Conservation (phyloP, 2,888 invertebrate genomes). For the Tetragnatha montana region DNA sequence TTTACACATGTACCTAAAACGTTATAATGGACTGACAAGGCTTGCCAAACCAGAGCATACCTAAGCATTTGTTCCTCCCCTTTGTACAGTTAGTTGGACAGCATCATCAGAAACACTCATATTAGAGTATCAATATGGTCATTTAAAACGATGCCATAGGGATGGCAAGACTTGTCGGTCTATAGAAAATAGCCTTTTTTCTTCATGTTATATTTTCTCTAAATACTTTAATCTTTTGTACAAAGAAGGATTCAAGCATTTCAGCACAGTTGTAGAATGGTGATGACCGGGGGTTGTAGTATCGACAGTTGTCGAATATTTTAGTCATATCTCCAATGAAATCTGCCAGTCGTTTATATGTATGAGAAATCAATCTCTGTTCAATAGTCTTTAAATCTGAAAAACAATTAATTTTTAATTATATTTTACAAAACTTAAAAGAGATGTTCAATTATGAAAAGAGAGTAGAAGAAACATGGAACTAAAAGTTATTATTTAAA, state of each 20-base stretch:
- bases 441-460: not conserved
- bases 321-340: slow-evolving; percentile 98
- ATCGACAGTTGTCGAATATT: slow-evolving; percentile 99
- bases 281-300: slow-evolving; percentile 96
- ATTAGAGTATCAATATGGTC: not conserved
- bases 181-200: not conserved
- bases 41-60: not conserved
- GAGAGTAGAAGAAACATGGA: not conserved
- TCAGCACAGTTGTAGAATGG: slow-evolving; percentile 97
- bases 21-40: not conserved
- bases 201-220: slow-evolving; percentile 72
- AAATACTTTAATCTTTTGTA: slow-evolving; percentile 84
- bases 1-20: slow-evolving; percentile 19
- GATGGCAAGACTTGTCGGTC: not conserved
- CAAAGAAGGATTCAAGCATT: slow-evolving; percentile 94
- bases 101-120: not conserved
- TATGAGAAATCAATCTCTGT: slow-evolving; percentile 86
- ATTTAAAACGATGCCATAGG: not conserved
- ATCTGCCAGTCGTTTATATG: slow-evolving; percentile 91
- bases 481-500: not conserved
- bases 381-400: slow-evolving; percentile 95
- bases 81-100: not conserved
- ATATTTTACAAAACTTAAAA: not conserved
- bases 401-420: slow-evolving; percentile 72
- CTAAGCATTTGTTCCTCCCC: not conserved